Evolutionary conservation across 2,888 invertebrate species (phyloP).

Genomic region (Exephanes ischioxanthus): DNA sequence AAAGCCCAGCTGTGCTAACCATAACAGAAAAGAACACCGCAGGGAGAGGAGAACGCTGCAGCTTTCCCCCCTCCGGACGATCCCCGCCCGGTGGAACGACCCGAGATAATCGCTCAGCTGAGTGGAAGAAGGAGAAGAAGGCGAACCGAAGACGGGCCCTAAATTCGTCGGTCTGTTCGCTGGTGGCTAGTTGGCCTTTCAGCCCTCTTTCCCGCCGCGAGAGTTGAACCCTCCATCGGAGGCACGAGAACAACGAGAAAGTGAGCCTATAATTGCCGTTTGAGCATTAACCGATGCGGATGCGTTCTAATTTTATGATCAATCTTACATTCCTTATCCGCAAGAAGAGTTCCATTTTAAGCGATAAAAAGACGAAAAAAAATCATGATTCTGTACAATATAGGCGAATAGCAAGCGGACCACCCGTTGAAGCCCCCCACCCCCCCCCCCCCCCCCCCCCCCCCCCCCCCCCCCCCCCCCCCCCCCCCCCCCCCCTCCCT

Average conservation of each 20-base stretch:
- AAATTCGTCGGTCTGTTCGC: constrained; percentile 11
- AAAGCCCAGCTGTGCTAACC: constrained; percentile 50
- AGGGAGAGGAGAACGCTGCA: constrained; percentile 13
- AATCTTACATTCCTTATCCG: neutral
- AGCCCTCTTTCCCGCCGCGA: constrained; percentile 9
- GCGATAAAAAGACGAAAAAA: neutral
- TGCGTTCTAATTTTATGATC: neutral
- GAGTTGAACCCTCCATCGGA: neutral
- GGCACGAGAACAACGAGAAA: neutral
- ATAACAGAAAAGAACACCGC: neutral
- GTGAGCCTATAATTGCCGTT: neutral
- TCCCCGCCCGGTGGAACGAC: constrained; percentile 1
- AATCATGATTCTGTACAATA: neutral
- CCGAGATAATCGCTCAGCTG: neutral
- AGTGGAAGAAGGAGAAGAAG: neutral
- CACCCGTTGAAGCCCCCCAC: constrained; percentile 39
- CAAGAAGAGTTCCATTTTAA: neutral
- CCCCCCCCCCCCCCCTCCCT: too few species aligned
- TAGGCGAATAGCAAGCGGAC: neutral
- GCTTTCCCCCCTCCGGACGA: constrained; percentile 3
- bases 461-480: too few species aligned
- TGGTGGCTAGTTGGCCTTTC: constrained; percentile 4
- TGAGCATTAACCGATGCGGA: neutral
- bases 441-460: too few species aligned
- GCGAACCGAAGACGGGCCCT: neutral